These are phyloP conservation scores for Leptodirus hochenwartii DNA, from an alignment of 2,888 invertebrate genomes.

Conservation along the genomic window DNA sequence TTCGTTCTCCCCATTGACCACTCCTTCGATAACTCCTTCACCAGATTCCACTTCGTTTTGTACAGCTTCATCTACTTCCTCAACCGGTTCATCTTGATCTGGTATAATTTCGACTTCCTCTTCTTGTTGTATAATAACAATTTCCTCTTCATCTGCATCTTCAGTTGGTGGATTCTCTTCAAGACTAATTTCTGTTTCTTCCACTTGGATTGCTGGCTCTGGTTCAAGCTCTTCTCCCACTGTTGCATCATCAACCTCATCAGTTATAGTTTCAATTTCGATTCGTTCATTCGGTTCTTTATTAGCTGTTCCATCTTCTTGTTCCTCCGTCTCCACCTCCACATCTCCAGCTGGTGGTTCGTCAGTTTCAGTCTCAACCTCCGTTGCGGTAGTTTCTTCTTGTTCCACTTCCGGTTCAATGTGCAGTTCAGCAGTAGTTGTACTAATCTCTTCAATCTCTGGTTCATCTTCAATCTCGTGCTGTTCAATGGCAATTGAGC, in stretches of 20 bases:
- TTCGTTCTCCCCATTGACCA: slow-evolving; percentile 27
- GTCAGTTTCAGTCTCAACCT: slow-evolving; percentile 7
- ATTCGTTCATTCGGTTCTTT: slow-evolving; percentile 8
- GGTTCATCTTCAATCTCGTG: slow-evolving; percentile 9
- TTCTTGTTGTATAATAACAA: slow-evolving; percentile 11
- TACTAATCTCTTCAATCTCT: too few relatives aligned
- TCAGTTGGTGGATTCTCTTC: slow-evolving; percentile 3
- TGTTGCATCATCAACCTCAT: neutral
- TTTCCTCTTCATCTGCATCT: slow-evolving; percentile 7
- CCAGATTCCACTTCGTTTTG: slow-evolving; percentile 10
- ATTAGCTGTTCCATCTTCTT: slow-evolving; percentile 8
- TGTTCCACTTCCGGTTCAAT: too few relatives aligned
- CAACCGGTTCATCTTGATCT: slow-evolving; percentile 12
- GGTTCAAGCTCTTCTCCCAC: neutral
- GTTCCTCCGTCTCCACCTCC: slow-evolving; percentile 4
- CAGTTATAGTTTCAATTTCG: neutral
- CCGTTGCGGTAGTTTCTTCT: too few relatives aligned
- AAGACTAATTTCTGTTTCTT: neutral
- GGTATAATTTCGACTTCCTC: slow-evolving; percentile 11
- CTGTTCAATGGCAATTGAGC: too few relatives aligned
- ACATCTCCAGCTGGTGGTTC: neutral
- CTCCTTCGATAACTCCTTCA: slow-evolving; percentile 26
- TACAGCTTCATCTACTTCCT: slow-evolving; percentile 12
- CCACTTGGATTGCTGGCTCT: neutral
- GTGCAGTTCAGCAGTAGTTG: too few relatives aligned